Evolutionary conservation across 2,113 vertebrate species (phyloP), one percentile per base, ranked within the genome.

Genomic region (Phalacrocorax carbo): DNA sequence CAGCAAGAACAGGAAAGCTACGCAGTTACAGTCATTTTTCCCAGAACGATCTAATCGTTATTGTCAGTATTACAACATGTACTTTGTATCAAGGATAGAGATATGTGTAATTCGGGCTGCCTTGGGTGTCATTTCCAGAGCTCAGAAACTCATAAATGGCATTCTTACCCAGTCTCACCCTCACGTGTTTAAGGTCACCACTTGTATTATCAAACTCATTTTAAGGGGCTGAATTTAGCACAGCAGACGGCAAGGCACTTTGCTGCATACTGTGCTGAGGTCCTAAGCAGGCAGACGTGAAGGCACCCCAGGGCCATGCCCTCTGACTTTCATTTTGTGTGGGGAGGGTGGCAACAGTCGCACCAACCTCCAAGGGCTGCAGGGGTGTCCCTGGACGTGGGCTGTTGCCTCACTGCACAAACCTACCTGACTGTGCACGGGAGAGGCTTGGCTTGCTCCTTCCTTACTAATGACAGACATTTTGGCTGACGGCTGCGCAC

Each of bases 241-340:
- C 8, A 44, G 81, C 38, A 86, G 80, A 71, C 14, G 19, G 46
- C 44, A 79, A 76, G 84, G 57, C 36, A 7, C 34, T 76, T 30
- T 52, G 34, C 49, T 49, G 65, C 1, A 0, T 32, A 19, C 42
- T 10, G 32, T 34, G 62, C 68, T 51, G 61, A 0, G 2, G 21
- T 52, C 34, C 29, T 5, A 0, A 54, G 54, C 10, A 14, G 11
- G n/a, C 2, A 2, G 60, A 13, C 2, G 0, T 0, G 1, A 25
- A 18, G 11, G 11, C 15, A 49, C 4, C 13, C 81, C 2, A 1
- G 26, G 57, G 26, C 48, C 30, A 15, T 68, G 44, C 21, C 25
- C n/a, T 42, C 64, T 51, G 82, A 73, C 19, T 66, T 62, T 19
- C 5, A 3, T 27, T 49, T 75, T 19, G 13, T 13, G 9, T 3